A percentile compares a stretch with the other conserved stretches of the same genome.
Conservation (phyloP, 2,888 invertebrate genomes). For the Phasia obesa region DNA sequence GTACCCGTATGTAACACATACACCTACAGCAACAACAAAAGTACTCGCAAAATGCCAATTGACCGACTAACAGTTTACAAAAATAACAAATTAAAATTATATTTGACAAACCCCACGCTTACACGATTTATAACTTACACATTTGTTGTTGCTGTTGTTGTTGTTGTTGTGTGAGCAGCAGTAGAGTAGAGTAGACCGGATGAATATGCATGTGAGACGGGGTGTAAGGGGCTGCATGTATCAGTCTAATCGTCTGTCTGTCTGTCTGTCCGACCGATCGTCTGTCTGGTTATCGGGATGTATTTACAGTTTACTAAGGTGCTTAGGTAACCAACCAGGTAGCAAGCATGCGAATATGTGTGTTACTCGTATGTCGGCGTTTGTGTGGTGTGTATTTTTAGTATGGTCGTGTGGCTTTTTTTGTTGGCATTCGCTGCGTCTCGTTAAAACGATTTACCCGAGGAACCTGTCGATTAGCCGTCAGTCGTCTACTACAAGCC, state of each 20-base stretch:
- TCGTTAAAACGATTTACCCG: conserved; percentile 78
- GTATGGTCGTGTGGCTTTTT: conserved; percentile 73
- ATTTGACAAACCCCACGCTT: conserved; percentile 30
- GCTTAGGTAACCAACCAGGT: conserved; percentile 67
- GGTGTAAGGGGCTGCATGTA: not conserved
- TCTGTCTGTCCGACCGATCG: conserved; percentile 7
- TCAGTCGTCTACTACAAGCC: conserved; percentile 79
- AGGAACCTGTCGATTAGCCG: conserved; percentile 81
- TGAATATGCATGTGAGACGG: not conserved
- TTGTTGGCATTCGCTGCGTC: conserved; percentile 68
- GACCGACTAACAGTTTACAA: conserved; percentile 27
- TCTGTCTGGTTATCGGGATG: conserved; percentile 9
- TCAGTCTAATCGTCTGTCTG: not conserved
- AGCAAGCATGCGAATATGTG: conserved; percentile 39
- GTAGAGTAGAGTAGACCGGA: not conserved
- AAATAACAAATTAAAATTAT: conserved; percentile 41
- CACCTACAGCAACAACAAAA: not conserved
- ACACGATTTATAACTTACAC: not conserved
- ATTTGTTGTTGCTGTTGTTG: conserved; percentile 10
- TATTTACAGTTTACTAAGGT: conserved; percentile 57
- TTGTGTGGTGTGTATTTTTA: conserved; percentile 69
- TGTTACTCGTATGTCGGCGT: conserved; percentile 54
- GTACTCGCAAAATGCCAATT: not conserved
- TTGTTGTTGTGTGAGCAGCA: not conserved
- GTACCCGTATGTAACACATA: conserved; percentile 6